Evolutionary conservation across 2,113 vertebrate species (phyloP).

Genomic region (Aegotheles bennettii): DNA sequence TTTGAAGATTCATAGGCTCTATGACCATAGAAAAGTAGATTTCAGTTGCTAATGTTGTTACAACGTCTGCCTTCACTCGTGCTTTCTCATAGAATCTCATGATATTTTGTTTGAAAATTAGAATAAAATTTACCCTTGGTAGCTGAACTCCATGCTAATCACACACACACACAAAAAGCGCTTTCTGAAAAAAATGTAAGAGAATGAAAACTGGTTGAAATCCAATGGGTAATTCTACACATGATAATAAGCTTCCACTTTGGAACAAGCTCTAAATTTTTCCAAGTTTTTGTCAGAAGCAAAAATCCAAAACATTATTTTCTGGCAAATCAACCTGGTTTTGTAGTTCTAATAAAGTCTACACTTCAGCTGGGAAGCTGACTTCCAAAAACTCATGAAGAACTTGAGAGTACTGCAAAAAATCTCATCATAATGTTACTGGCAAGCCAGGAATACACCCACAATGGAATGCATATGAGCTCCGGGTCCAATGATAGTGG

Average conservation of each 20-base stretch:
- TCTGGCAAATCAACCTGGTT: neutral
- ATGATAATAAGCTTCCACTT: neutral
- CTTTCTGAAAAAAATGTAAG: neutral
- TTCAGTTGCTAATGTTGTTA: neutral
- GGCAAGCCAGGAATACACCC: neutral
- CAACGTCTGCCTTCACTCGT: neutral
- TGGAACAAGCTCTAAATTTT: neutral
- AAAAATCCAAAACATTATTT: neutral
- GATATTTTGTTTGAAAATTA: neutral
- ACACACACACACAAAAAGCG: neutral
- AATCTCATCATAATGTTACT: neutral
- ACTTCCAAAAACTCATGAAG: neutral
- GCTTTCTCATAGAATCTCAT: neutral
- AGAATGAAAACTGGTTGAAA: neutral
- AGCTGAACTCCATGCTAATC: neutral
- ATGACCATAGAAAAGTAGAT: neutral
- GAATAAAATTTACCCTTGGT: neutral
- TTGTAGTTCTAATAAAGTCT: neutral
- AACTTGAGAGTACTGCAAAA: neutral
- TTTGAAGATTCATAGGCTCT: neutral
- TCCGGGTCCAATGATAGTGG: rapidly evolving
- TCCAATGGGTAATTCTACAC: neutral
- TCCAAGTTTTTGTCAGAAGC: neutral
- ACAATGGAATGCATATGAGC: neutral
- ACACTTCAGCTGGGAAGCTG: neutral